Evolutionary conservation across 2,888 invertebrate species (phyloP).

Genomic region (Piscicola geometra): DNA sequence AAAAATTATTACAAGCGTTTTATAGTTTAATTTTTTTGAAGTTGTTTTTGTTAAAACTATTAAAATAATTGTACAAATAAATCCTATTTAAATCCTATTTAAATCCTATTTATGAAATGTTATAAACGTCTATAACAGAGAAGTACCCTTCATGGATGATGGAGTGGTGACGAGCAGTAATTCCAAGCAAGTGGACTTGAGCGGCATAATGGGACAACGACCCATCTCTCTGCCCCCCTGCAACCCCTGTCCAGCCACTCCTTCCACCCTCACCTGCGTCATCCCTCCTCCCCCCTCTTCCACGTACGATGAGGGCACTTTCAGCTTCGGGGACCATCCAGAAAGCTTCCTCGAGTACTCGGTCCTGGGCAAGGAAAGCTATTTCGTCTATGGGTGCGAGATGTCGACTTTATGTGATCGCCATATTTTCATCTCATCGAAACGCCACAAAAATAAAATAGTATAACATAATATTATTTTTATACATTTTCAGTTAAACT

Average conservation of each 20-base stretch:
- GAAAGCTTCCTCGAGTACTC: constrained; percentile 39
- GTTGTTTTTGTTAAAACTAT: not conserved
- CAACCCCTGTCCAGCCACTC: constrained; percentile 41
- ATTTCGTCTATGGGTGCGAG: constrained; percentile 16
- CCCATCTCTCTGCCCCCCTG: constrained; percentile 37
- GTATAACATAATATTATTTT: too few species aligned
- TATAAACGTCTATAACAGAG: constrained; percentile 17
- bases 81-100: not conserved
- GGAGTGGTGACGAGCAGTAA: not conserved
- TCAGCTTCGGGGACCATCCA: constrained; percentile 39
- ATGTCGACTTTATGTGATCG: too few species aligned
- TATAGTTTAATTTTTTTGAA: not conserved
- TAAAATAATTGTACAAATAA: too few species aligned
- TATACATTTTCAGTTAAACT: too few species aligned
- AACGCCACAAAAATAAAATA: too few species aligned
- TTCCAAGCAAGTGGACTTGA: constrained; percentile 38
- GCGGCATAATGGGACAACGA: constrained; percentile 39
- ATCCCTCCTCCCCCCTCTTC: constrained; percentile 34
- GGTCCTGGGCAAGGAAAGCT: constrained; percentile 16
- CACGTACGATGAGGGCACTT: not conserved
- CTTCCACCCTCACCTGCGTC: constrained; percentile 40
- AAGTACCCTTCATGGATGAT: constrained; percentile 35
- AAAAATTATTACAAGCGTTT: too few species aligned
- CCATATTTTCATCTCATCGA: too few species aligned
- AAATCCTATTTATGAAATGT: not conserved